These are phyloP conservation scores for Tachuris rubrigastra DNA, from an alignment of 2,113 vertebrate genomes.

Conservation along the genomic window DNA sequence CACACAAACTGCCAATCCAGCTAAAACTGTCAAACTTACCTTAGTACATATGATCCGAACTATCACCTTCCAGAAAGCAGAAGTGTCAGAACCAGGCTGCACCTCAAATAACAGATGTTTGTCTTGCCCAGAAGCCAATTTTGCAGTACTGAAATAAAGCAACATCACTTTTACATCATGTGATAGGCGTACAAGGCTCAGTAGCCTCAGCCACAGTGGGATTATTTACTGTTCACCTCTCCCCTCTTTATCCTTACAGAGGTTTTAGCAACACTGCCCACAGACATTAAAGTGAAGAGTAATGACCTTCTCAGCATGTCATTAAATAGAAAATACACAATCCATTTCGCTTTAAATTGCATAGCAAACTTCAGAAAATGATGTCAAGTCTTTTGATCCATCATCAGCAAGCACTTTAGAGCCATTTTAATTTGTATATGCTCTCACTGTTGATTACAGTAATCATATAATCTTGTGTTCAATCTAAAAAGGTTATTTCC, in stretches of 20 bases:
- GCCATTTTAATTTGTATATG: not conserved
- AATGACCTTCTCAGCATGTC: not conserved
- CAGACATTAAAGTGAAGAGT: not conserved
- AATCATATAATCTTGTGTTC: not conserved
- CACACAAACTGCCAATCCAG: not conserved
- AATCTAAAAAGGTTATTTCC: not conserved
- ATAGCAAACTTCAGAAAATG: not conserved
- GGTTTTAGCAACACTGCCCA: not conserved
- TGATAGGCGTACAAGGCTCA: not conserved
- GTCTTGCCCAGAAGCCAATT: constrained; percentile 88
- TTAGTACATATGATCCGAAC: constrained; percentile 95
- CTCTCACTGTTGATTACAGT: not conserved
- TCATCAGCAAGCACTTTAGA: not conserved
- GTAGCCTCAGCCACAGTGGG: not conserved
- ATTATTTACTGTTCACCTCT: not conserved
- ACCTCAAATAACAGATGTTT: constrained; percentile 97
- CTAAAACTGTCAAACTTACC: constrained; percentile 71
- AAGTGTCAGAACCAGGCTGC: constrained; percentile 91
- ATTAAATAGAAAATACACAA: not conserved
- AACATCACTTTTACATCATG: not conserved
- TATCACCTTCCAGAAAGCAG: constrained; percentile 93
- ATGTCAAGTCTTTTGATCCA: not conserved
- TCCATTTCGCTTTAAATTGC: not conserved
- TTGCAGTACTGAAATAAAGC: constrained; percentile 83
- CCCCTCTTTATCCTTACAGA: not conserved